These are phyloP conservation scores for Australoheros facetus DNA, from an alignment of 2,797 vertebrate species.

Conservation along the genomic window DNA sequence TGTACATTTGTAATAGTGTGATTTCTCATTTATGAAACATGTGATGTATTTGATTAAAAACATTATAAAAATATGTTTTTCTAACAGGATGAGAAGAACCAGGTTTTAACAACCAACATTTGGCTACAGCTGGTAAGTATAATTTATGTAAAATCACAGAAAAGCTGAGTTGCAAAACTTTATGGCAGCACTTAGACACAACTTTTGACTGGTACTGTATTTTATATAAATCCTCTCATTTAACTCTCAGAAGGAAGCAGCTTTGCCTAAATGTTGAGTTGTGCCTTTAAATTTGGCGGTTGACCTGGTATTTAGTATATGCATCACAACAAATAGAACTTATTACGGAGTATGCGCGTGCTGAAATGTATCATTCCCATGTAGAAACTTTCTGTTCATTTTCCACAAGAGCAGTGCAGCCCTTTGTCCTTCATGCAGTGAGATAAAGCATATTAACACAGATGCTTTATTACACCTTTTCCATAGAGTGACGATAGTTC, in stretches of 20 bases:
- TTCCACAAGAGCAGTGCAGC: background rate
- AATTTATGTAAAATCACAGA: background rate
- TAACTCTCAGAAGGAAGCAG: background rate
- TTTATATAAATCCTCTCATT: background rate
- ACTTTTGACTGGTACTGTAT: background rate
- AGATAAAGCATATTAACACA: slow-evolving; percentile 22
- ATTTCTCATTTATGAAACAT: background rate
- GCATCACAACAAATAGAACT: background rate
- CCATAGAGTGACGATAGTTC: slow-evolving; percentile 34
- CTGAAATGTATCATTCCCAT: background rate
- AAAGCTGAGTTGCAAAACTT: background rate
- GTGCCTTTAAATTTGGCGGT: background rate
- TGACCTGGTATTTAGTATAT: background rate
- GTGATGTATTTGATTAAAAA: background rate
- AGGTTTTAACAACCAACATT: slow-evolving; percentile 94
- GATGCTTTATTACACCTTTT: slow-evolving; percentile 51
- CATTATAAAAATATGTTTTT: slow-evolving; percentile 7
- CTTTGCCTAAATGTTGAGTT: background rate
- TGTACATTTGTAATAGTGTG: background rate
- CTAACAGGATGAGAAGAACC: slow-evolving; percentile 95
- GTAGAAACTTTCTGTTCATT: background rate
- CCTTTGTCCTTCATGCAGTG: background rate
- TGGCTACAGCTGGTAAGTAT: slow-evolving; percentile 93
- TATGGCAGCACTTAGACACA: background rate
- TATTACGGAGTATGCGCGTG: background rate